Evolutionary conservation across 2,888 invertebrate genomes (phyloP), one percentile per base, ranked within the genome.

Genomic region (Bruchidius siliquastri): DNA sequence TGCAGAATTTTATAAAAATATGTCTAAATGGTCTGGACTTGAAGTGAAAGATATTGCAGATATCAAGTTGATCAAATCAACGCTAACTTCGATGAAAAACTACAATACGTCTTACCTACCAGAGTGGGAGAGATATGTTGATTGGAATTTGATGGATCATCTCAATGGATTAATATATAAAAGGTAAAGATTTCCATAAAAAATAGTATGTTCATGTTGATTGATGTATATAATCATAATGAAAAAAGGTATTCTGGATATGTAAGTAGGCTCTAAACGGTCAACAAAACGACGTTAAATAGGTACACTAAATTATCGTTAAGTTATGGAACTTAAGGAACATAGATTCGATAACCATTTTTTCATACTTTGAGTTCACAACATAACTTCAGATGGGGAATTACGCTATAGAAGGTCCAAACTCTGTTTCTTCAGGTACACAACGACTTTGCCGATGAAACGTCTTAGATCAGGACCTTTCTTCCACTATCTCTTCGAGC

Each of bases 11-110:
- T 94, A 92, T 86, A 83, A 88, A 77, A 92, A 92, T 82, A 82
- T 95, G 67, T 88, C 91, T 0, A 83, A 88, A 18, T 84, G 92
- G 76, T 86, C 92, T 0, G 94, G 94, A 20, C 74, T 72, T 71
- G 32, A 71, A 4, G 32, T 74, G 10, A 67, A 22, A 26, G 72
- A 74, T 10, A 4, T 74, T 2, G 49, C 22, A 10, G 21, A 32
- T 10, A 32, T 75, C 49, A 70, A 69, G 10, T 68, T 69, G 21
- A 67, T 75, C 21, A 22, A 66, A 0, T 67, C 70, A 18, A 83
- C 88, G 21, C 83, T 95, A 3, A 94, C 92, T 86, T 82, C 88
- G 77, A 92, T 92, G 82, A 82, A 95, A 67, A 88, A 91, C 0
- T 83, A 88, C 20, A 84, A 92, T 77, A 86, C 92, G 0, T 94